Base-by-base conservation (phyloP, 2,113 vertebrate species). In the Hymenochirus boettgeri region DNA sequence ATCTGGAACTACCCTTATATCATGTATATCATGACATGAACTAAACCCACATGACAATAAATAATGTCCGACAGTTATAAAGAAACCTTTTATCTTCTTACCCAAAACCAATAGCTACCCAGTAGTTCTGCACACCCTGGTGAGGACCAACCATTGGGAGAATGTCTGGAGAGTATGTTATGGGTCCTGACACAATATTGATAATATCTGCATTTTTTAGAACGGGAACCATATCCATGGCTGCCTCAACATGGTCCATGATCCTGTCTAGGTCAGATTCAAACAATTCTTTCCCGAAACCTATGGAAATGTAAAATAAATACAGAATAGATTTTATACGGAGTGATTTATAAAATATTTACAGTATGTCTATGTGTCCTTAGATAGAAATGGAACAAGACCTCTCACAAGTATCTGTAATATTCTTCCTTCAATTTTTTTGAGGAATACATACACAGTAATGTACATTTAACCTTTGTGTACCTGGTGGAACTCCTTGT, bases 261-360 rank as follows among this genome's bases (percentile, higher is more conserved):
- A 99, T 96, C 70, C 96, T 85, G 82, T 98, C 94, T 26, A 98
- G 86, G 75, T 99, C 95, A 1, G 95, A 94, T 74, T 99, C 94
- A 79, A 98, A 99, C 70, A 99, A 86, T 67, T 99, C 96, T 77
- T 98, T 98, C 45, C 96, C 96, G 67, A 99, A 98, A 69, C 91
- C 96, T 99, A 76, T 2, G 76, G 27, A 72, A 75, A 75, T 10
- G 27, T 3, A 61, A 39, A 7, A 50, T 19, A 18, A 53, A 13
- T 11, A 13, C 6, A 7, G 10, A 12, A 35, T 12, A 13, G 33
- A 35, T 13, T 35, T 35, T 35, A 2, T n/a, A n/a, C n/a, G n/a
- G n/a, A n/a, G n/a, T n/a, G n/a, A n/a, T n/a, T n/a, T n/a, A n/a
- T n/a, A n/a, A n/a, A n/a, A n/a, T n/a, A n/a, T n/a, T n/a, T n/a